Evolutionary conservation across 2,797 vertebrate genomes (phyloP).

Genomic region (Otolemur crassicaudatus): DNA sequence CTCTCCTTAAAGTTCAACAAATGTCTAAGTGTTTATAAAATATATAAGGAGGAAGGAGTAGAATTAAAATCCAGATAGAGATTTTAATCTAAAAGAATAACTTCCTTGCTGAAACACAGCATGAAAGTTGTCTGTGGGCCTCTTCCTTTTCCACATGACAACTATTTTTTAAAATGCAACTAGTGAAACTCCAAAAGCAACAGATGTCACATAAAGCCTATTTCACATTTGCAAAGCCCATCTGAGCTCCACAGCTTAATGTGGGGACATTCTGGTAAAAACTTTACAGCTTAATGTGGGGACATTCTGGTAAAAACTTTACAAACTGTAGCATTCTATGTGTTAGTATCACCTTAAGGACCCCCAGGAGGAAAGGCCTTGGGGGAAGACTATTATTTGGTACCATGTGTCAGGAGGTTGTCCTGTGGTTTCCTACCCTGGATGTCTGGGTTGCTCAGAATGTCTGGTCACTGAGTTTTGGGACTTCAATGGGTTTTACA

Average conservation of each 20-base stretch:
- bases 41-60: conserved; percentile 9
- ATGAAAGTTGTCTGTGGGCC: background rate
- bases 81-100: conserved; percentile 40
- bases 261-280: background rate
- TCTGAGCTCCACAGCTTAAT: background rate
- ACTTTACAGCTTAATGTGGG: background rate
- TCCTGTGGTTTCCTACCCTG: background rate
- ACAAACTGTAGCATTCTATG: background rate
- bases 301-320: background rate
- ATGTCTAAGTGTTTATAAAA: conserved; percentile 63
- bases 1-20: conserved; percentile 27
- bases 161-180: conserved; percentile 32
- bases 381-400: background rate
- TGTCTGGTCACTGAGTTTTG: conserved; percentile 35
- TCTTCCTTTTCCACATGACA: conserved; percentile 15
- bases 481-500: conserved; percentile 29
- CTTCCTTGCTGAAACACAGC: background rate
- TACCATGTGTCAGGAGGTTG: background rate
- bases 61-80: background rate
- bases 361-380: background rate
- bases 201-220: background rate
- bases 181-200: conserved; percentile 45
- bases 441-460: conserved; percentile 1
- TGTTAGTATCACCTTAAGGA: background rate
- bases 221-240: background rate